Conservation (phyloP, 2,797 vertebrate genomes). For the Masticophis lateralis region DNA sequence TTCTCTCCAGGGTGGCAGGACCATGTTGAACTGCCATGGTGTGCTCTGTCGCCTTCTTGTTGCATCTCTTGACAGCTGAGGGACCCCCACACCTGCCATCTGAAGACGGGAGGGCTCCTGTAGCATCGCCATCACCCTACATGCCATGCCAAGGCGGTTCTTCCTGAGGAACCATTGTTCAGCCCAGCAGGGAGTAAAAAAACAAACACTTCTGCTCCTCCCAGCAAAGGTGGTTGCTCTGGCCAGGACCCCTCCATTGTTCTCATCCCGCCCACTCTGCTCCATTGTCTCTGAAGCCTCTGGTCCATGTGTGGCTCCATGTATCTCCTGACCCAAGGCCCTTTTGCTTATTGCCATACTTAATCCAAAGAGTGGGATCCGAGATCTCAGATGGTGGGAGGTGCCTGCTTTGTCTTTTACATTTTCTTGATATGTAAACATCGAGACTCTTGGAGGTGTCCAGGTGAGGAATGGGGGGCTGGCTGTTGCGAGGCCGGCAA, state of each 20-base stretch:
- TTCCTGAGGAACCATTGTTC: neutral
- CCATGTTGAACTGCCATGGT: neutral
- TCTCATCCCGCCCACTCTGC: neutral
- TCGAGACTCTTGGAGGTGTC: conserved; percentile 72
- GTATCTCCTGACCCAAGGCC: conserved; percentile 41
- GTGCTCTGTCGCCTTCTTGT: accelerated
- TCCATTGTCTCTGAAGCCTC: neutral
- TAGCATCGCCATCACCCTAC: neutral
- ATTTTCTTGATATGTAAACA: conserved; percentile 75
- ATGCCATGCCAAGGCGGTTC: no score
- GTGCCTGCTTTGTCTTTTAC: conserved; percentile 45
- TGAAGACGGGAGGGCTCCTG: conserved; percentile 11
- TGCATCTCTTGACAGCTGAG: neutral
- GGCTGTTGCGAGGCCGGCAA: conserved; percentile 49
- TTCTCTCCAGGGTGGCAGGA: neutral
- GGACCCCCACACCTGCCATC: accelerated
- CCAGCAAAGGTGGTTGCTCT: conserved; percentile 44
- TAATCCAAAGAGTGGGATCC: conserved; percentile 48
- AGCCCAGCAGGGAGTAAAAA: conserved; percentile 65
- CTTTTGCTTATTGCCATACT: conserved; percentile 85
- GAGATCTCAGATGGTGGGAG: neutral
- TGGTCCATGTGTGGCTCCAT: conserved; percentile 31
- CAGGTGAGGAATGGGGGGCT: conserved; percentile 31
- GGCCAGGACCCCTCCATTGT: neutral
- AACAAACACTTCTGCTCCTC: conserved; percentile 51